Base-by-base conservation (phyloP, 2,113 vertebrate species). In the Heterotilapia buettikoferi region DNA sequence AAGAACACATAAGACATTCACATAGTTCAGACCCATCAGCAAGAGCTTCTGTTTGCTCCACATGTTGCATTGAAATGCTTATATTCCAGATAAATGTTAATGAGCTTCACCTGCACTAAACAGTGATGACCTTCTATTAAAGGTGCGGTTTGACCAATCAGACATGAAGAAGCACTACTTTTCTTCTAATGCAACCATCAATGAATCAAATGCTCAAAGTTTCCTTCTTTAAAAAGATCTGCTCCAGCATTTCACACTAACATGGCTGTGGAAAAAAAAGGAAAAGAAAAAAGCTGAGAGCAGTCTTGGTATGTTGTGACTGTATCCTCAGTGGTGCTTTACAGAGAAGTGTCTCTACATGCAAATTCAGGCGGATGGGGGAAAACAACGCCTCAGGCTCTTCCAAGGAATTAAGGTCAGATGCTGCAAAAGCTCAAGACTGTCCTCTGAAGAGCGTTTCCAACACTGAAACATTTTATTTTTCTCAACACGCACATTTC, bases 61-160 rank as follows among this genome's bases (percentile, higher is more conserved):
- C 18, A 59, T 26, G 59, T 92, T 94, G 94, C 94, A 94, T 89
- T 95, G 92, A 92, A 89, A 91, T 90, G 91, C 85, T 91, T 79
- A 71, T 50, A 90, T 91, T 88, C 79, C 68, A 81, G 88, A 87
- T 40, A 89, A 83, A 87, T 10, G n/a, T 59, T 91, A 50, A 84
- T 5, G 1, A 89, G 19, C 56, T 84, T 84, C 56, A 76, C 80
- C 86, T 59, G 43, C 12, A 21, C 66, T 2, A n/a, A 11, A 53
- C 73, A 86, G 76, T 10, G 43, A 83, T 56, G 36, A 7, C 53
- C 38, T 83, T 50, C 59, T 5, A 56, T 81, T 82, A 66, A 76
- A 90, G 79, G 59, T 52, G 19, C 52, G 66, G 38, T 76, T 88
- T 63, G 11, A 86, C 82, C 50, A 54, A 56, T 82, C 26, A 8